phyloP scores from a whole-genome alignment of 2,113 vertebrate genomes.

The Syngnathus floridae region DNA sequence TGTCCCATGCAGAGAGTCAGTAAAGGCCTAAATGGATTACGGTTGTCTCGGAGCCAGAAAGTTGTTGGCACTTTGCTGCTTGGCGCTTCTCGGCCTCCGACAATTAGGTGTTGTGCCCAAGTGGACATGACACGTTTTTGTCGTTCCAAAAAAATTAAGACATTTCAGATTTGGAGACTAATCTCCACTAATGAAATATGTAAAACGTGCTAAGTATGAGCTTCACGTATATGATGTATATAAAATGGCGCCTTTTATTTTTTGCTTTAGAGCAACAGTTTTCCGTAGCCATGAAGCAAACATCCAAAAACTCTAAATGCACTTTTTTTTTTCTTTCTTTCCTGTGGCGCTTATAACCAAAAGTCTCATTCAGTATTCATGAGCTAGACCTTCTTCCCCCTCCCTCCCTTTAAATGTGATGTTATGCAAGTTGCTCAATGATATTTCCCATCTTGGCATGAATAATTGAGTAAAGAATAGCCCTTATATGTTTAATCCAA shows the following conservation, averaged over 20 bases:
- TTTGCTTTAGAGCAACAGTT: not conserved
- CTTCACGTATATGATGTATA: too few relatives aligned
- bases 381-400: not conserved
- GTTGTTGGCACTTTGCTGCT: slow-evolving; percentile 11
- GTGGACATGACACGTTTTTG: not conserved
- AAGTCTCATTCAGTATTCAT: slow-evolving; percentile 20
- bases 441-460: slow-evolving; percentile 35
- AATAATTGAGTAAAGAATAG: slow-evolving; percentile 53
- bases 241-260: not conserved
- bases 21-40: slow-evolving; percentile 15
- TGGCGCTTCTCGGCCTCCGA: slow-evolving; percentile 23
- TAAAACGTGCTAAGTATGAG: not conserved
- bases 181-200: not conserved
- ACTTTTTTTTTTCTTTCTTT: not conserved
- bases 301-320: not conserved
- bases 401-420: slow-evolving; percentile 4
- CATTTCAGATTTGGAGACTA: not conserved
- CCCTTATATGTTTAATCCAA: slow-evolving; percentile 60
- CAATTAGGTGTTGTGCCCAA: slow-evolving; percentile 2
- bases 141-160: too few relatives aligned
- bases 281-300: not conserved
- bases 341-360: not conserved
- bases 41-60: not conserved
- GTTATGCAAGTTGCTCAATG: slow-evolving; percentile 7
- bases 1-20: slow-evolving; percentile 13